Conservation (phyloP, 2,113 vertebrate genomes). For the Colistium nudipinnis region DNA sequence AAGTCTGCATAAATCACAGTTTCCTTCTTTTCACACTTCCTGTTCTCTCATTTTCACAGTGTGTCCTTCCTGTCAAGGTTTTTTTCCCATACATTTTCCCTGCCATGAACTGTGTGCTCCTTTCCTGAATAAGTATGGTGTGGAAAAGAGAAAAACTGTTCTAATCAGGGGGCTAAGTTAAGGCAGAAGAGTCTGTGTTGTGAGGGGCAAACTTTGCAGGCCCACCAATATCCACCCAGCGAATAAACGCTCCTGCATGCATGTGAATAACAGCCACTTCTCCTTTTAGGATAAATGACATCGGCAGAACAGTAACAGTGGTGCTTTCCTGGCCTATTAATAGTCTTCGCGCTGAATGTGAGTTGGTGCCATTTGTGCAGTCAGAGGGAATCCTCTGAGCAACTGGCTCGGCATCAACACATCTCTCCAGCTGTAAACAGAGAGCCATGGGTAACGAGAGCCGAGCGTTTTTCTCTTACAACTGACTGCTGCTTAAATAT, state of each 20-base stretch:
- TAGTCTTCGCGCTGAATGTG: constrained; percentile 31
- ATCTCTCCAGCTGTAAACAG: constrained; percentile 38
- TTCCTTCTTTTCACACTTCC: constrained; percentile 27
- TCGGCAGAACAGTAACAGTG: constrained; percentile 42
- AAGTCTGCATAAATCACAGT: background rate
- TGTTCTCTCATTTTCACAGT: background rate
- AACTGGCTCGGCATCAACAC: constrained; percentile 34
- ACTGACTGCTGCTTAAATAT: background rate
- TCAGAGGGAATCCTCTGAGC: constrained; percentile 65
- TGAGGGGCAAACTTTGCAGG: background rate
- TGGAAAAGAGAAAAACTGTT: background rate
- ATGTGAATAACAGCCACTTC: background rate
- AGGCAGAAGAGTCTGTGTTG: background rate
- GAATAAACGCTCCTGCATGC: background rate
- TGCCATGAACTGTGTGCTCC: background rate
- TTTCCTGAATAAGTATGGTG: background rate
- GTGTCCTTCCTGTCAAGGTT: constrained; percentile 7
- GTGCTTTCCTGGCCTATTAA: constrained; percentile 58
- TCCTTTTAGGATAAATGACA: constrained; percentile 29
- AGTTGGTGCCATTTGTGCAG: constrained; percentile 29
- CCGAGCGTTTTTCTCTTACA: background rate
- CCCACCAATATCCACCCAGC: background rate
- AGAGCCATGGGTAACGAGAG: constrained; percentile 6
- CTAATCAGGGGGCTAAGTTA: background rate
- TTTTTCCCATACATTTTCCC: background rate